A percentile compares a stretch with the other conserved stretches of the same genome.
phyloP scores from a whole-genome alignment of 2,113 vertebrate species.

The Chionis minor region DNA sequence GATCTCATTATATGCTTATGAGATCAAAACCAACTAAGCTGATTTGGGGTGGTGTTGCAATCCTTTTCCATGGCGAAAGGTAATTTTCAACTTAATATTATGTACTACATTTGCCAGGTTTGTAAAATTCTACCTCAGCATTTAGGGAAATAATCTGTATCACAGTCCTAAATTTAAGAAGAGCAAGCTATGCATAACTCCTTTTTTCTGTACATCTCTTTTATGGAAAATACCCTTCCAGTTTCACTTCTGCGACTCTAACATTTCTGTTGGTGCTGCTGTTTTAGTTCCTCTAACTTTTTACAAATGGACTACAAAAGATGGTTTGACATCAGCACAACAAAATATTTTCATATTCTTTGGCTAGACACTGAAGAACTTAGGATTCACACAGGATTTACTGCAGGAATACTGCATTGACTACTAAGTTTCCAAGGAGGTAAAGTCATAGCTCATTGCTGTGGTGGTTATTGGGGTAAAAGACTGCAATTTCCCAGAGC shows the following conservation, averaged over 20 bases:
- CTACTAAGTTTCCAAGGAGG: background rate
- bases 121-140: background rate
- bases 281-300: constrained; percentile 25
- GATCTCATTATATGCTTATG: constrained; percentile 44
- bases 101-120: background rate
- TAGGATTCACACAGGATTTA: background rate
- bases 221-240: background rate
- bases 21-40: constrained; percentile 20
- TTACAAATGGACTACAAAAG: background rate
- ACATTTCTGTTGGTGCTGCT: background rate
- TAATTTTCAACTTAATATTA: background rate
- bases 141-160: background rate
- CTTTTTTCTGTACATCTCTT: background rate
- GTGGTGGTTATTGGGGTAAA: background rate
- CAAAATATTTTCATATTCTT: background rate
- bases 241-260: constrained; percentile 40
- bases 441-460: background rate
- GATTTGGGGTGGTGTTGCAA: background rate
- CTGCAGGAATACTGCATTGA: background rate
- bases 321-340: background rate
- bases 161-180: background rate
- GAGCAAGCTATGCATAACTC: background rate
- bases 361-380: background rate
- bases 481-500: background rate
- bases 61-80: background rate